phyloP scores from a whole-genome alignment of 2,888 invertebrate genomes.

The Drosophila mimetica region DNA sequence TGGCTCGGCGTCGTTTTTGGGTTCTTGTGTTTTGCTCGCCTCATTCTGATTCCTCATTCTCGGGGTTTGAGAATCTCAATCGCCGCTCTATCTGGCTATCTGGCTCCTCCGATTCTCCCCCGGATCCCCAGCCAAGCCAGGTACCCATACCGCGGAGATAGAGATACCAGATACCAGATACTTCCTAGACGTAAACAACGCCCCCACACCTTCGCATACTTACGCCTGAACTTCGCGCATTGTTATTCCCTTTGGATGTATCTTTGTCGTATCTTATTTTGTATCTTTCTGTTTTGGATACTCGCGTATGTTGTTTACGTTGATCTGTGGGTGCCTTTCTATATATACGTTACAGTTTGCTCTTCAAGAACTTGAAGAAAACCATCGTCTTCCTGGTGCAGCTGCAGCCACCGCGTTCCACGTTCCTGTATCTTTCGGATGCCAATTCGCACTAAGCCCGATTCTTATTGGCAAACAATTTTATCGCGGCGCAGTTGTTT shows the following conservation, averaged over 20 bases:
- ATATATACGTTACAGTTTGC: constrained; percentile 60
- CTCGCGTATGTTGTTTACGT: constrained; percentile 13
- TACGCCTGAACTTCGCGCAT: constrained; percentile 61
- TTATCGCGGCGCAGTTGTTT: constrained; percentile 34
- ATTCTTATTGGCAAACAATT: constrained; percentile 59
- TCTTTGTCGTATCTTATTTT: constrained; percentile 3
- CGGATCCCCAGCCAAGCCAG: constrained; percentile 9
- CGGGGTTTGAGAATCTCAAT: constrained; percentile 5
- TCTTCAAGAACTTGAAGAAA: constrained; percentile 44
- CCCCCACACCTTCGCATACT: constrained; percentile 41
- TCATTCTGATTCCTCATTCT: constrained; percentile 44
- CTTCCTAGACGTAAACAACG: constrained; percentile 40
- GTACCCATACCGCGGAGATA: neutral
- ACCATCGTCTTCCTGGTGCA: constrained; percentile 43
- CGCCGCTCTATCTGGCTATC: constrained; percentile 5
- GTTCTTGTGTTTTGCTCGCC: constrained; percentile 62
- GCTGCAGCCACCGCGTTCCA: constrained; percentile 36
- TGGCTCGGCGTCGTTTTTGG: constrained; percentile 42
- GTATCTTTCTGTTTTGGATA: constrained; percentile 8
- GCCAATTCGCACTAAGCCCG: constrained; percentile 53
- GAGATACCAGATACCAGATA: constrained; percentile 28
- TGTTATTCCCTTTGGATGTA: constrained; percentile 40
- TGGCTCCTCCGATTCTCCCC: constrained; percentile 1
- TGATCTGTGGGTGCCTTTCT: constrained; percentile 20
- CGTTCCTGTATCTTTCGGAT: constrained; percentile 55